A percentile compares a stretch with the other conserved stretches of the same genome.
Evolutionary conservation across 2,888 invertebrate genomes (phyloP).

Genomic region (Platycheirus rosarum): DNA sequence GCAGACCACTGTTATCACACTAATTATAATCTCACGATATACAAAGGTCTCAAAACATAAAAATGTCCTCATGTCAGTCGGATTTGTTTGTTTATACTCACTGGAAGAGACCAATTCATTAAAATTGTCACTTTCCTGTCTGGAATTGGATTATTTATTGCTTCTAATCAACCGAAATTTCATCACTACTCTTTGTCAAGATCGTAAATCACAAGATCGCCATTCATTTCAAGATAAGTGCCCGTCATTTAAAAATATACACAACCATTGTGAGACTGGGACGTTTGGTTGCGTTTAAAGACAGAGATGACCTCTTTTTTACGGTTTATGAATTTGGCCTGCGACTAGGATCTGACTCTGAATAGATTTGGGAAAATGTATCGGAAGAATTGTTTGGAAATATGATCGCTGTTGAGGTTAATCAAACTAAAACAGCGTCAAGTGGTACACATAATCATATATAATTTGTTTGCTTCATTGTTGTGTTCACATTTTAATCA

Average conservation of each 20-base stretch:
- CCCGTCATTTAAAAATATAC: constrained; percentile 28
- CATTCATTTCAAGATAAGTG: constrained; percentile 68
- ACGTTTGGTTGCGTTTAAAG: constrained; percentile 20
- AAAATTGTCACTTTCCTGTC: constrained; percentile 68
- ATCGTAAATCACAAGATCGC: constrained; percentile 71
- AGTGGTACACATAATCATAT: too few species aligned
- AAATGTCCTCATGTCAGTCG: constrained; percentile 5
- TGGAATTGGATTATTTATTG: constrained; percentile 61
- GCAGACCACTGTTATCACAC: constrained; percentile 59
- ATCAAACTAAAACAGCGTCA: too few species aligned
- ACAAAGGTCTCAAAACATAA: constrained; percentile 23
- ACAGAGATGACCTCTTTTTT: constrained; percentile 22
- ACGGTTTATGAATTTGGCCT: constrained; percentile 2
- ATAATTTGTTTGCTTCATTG: background rate
- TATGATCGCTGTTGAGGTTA: constrained; percentile 12
- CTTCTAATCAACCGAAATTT: constrained; percentile 70
- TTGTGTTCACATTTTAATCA: too few species aligned
- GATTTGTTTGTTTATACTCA: constrained; percentile 18
- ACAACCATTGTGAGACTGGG: background rate
- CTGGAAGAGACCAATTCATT: constrained; percentile 64
- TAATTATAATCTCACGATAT: constrained; percentile 43
- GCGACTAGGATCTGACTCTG: background rate
- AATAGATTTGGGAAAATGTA: constrained; percentile 14
- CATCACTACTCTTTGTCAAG: constrained; percentile 52
- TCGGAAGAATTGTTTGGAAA: constrained; percentile 44